Conservation (phyloP, 2,113 vertebrate genomes). For the Burhinus bistriatus region DNA sequence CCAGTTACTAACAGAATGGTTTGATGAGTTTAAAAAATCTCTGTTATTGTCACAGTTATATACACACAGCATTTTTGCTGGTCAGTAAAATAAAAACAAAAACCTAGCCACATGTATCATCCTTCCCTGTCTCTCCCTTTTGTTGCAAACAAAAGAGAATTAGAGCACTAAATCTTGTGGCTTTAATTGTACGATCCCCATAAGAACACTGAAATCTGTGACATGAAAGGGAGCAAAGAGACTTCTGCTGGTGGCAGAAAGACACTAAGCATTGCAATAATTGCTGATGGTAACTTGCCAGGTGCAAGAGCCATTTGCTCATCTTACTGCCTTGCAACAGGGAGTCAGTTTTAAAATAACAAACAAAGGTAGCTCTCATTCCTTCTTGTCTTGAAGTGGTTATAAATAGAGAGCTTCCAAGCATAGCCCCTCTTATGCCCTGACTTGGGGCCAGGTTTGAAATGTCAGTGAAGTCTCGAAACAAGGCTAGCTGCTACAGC, state of each 20-base stretch:
- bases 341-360: background rate
- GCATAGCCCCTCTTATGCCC: background rate
- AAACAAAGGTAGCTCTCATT: background rate
- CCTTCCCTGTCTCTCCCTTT: background rate
- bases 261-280: conserved; percentile 18
- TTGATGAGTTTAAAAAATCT: background rate
- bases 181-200: conserved; percentile 51
- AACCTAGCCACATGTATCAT: background rate
- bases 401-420: background rate
- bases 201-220: conserved; percentile 50
- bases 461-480: background rate
- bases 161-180: conserved; percentile 53
- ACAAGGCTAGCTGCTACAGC: background rate
- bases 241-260: conserved; percentile 41
- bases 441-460: background rate
- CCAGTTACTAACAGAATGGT: background rate
- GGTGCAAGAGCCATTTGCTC: conserved; percentile 25
- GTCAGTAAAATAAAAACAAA: background rate
- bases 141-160: conserved; percentile 46
- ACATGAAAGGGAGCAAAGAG: conserved; percentile 31
- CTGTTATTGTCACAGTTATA: background rate
- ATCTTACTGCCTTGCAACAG: conserved; percentile 19
- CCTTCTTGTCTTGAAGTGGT: background rate
- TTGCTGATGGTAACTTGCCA: conserved; percentile 53
- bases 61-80: background rate